Evolutionary conservation across 2,113 vertebrate species (phyloP).

Genomic region (Leiothrix lutea): DNA sequence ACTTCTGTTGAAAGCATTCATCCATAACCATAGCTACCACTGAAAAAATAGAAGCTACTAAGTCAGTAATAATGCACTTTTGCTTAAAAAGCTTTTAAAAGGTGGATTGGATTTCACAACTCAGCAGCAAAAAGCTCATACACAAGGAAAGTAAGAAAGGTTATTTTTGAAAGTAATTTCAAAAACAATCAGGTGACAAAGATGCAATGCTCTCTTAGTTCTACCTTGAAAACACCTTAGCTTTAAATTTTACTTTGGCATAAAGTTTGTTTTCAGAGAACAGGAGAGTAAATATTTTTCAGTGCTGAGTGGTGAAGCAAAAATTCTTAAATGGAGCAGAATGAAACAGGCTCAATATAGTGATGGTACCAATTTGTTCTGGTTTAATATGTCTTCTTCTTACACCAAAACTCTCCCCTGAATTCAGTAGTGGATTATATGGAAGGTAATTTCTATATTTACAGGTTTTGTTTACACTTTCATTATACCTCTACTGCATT

Average conservation of each 20-base stretch:
- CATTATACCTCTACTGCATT: conserved; percentile 83
- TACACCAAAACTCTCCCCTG: conserved; percentile 73
- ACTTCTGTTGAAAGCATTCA: conserved; percentile 77
- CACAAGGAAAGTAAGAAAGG: conserved; percentile 12
- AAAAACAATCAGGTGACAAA: not conserved
- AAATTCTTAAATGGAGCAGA: conserved; percentile 59
- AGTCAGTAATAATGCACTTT: conserved; percentile 57
- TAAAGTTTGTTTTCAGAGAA: conserved; percentile 33
- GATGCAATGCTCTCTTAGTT: not conserved
- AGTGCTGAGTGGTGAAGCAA: not conserved
- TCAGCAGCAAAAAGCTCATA: conserved; percentile 47
- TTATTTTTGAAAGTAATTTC: conserved; percentile 63
- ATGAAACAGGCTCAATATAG: conserved; percentile 36
- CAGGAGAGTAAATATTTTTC: conserved; percentile 15
- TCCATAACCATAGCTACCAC: conserved; percentile 68
- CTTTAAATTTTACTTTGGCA: conserved; percentile 7
- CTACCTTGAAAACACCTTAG: not conserved
- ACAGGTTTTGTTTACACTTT: conserved; percentile 88
- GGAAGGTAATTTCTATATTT: conserved; percentile 78
- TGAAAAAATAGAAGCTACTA: conserved; percentile 69
- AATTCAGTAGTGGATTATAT: conserved; percentile 76
- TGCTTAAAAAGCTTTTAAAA: conserved; percentile 68
- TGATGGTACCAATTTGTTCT: conserved; percentile 73
- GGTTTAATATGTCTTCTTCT: conserved; percentile 76
- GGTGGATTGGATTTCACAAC: conserved; percentile 57